Conservation (phyloP, 2,888 invertebrate genomes). For the Drosophila subquinaria region DNA sequence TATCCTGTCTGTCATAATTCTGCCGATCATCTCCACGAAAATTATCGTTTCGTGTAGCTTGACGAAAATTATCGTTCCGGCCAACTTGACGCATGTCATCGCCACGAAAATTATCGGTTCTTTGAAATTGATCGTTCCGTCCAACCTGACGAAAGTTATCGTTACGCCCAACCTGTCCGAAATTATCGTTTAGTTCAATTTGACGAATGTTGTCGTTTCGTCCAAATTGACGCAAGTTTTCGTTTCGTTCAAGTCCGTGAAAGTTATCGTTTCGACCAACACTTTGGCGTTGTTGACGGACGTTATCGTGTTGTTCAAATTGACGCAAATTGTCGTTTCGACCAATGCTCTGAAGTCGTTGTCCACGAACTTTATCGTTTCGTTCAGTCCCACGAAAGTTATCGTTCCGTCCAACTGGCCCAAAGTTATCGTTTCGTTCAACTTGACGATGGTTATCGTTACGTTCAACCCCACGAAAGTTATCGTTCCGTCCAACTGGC, state of each 20-base stretch:
- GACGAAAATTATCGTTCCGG: not conserved
- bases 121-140: too few relatives aligned
- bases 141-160: slow-evolving; percentile 8
- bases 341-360: not conserved
- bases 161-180: not conserved
- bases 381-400: too few relatives aligned
- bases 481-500: not conserved
- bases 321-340: slow-evolving; percentile 12
- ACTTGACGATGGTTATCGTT: too few relatives aligned
- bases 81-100: not conserved
- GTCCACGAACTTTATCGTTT: slow-evolving; percentile 13
- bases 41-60: not conserved
- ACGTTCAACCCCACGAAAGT: not conserved
- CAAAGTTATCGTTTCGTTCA: too few relatives aligned
- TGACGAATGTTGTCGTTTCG: not conserved
- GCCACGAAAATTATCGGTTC: not conserved
- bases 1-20: too few relatives aligned
- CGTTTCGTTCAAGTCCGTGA: slow-evolving; percentile 2
- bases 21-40: not conserved
- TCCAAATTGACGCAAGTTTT: not conserved
- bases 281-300: not conserved
- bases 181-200: not conserved
- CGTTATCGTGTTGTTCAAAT: not conserved
- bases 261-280: slow-evolving; percentile 8
- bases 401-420: too few relatives aligned